Conservation (phyloP, 2,888 invertebrate species). For the Agonopterix arenella region DNA sequence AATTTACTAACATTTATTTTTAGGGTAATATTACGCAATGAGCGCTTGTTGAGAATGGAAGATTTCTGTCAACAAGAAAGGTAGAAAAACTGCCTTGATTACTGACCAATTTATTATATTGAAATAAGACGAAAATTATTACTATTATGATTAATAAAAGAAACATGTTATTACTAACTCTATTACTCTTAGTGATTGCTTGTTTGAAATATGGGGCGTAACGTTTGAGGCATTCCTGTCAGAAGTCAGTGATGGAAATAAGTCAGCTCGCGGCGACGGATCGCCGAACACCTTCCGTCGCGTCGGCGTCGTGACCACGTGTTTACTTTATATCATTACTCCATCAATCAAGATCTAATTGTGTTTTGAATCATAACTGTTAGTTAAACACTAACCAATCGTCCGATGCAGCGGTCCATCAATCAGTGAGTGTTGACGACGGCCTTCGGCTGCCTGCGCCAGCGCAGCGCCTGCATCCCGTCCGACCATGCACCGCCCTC, state of each 20-base stretch:
- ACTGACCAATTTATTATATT: no score
- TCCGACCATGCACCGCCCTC: slow-evolving; percentile 27
- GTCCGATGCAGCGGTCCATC: slow-evolving; percentile 53
- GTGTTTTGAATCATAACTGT: slow-evolving; percentile 68
- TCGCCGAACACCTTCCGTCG: slow-evolving; percentile 40
- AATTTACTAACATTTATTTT: no score
- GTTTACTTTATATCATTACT: slow-evolving; percentile 74
- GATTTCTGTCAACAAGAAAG: no score
- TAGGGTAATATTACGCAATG: no score
- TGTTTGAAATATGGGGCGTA: slow-evolving; percentile 28
- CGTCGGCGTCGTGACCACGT: slow-evolving; percentile 28
- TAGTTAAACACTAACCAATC: slow-evolving; percentile 70
- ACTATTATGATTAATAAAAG: slow-evolving; percentile 7
- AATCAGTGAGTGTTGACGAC: slow-evolving; percentile 55
- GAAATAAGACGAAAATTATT: neutral
- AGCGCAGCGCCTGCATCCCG: slow-evolving; percentile 14
- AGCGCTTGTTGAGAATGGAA: no score
- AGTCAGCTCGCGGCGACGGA: slow-evolving; percentile 36
- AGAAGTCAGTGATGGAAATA: slow-evolving; percentile 37
- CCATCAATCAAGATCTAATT: slow-evolving; percentile 73
- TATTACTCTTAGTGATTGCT: slow-evolving; percentile 13
- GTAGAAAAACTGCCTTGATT: no score
- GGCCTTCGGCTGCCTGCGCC: slow-evolving; percentile 33
- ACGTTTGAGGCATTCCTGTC: slow-evolving; percentile 29
- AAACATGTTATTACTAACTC: slow-evolving; percentile 10